phyloP scores from a whole-genome alignment of 2,888 invertebrate species.

The Leucophenga maculata region DNA sequence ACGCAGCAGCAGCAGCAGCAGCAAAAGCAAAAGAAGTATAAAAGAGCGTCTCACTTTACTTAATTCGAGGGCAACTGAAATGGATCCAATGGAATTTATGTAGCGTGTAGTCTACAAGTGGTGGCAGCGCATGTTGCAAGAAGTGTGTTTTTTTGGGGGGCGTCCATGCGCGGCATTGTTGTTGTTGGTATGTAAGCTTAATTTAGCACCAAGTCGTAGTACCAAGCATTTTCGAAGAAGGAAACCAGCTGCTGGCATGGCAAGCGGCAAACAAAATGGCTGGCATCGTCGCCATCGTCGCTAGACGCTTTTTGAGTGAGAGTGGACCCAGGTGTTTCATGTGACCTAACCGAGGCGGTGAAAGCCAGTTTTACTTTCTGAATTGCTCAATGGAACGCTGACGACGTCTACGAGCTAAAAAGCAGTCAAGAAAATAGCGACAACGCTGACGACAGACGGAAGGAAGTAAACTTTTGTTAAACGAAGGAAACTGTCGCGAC shows the following conservation, averaged over 20 bases:
- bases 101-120: slow-evolving; percentile 56
- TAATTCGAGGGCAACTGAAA: slow-evolving; percentile 15
- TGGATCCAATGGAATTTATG: slow-evolving; percentile 63
- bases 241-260: slow-evolving; percentile 2
- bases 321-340: slow-evolving; percentile 66
- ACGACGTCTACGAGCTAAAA: neutral
- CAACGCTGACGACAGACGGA: slow-evolving; percentile 29
- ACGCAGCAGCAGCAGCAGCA: slow-evolving; percentile 32
- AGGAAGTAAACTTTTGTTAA: slow-evolving; percentile 53
- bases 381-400: slow-evolving; percentile 38
- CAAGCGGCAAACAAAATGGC: slow-evolving; percentile 31
- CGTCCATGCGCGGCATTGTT: neutral
- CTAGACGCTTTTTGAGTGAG: slow-evolving; percentile 41
- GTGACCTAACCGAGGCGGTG: slow-evolving; percentile 46
- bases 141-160: slow-evolving; percentile 26
- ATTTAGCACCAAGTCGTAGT: slow-evolving; percentile 11
- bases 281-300: neutral
- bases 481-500: slow-evolving; percentile 68
- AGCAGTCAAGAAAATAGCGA: neutral
- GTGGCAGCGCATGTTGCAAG: neutral
- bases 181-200: slow-evolving; percentile 8
- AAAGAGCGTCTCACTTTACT: neutral
- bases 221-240: neutral
- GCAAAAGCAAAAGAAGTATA: slow-evolving; percentile 1
- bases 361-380: slow-evolving; percentile 63